Evolutionary conservation across 2,113 vertebrate species (phyloP).

Genomic region (Xerus inauris): DNA sequence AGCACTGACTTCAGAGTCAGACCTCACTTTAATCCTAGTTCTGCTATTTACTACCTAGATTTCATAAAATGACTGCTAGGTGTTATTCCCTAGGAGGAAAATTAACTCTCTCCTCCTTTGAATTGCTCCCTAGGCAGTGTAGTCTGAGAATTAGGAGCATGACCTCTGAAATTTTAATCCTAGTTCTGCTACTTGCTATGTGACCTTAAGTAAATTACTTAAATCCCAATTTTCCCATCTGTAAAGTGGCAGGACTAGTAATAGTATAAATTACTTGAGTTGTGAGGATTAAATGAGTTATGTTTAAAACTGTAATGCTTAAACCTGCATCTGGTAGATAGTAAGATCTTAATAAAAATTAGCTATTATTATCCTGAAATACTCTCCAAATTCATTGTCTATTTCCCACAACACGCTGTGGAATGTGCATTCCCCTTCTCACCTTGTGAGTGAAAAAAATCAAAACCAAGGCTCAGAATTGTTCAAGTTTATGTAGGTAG

Average conservation of each 20-base stretch:
- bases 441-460: background rate
- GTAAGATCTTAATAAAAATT: conserved; percentile 18
- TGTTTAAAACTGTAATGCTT: background rate
- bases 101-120: background rate
- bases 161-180: conserved; percentile 3
- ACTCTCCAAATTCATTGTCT: background rate
- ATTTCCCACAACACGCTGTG: background rate
- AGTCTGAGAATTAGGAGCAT: background rate
- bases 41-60: background rate
- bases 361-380: conserved; percentile 8
- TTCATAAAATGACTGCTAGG: background rate
- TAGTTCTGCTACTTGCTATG: background rate
- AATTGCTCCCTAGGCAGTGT: conserved; percentile 9
- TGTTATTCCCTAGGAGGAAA: background rate
- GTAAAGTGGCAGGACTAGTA: conserved; percentile 33
- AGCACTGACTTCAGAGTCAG: background rate
- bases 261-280: conserved; percentile 19
- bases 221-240: background rate
- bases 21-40: conserved; percentile 37
- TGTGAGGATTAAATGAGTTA: background rate
- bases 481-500: background rate
- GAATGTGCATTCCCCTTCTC: background rate
- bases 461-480: background rate
- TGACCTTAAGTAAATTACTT: conserved; percentile 3
- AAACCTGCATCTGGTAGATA: background rate